These are phyloP conservation scores for Drosophila jambulina DNA, from an alignment of 1,140 invertebrate species.

Conservation along the genomic window DNA sequence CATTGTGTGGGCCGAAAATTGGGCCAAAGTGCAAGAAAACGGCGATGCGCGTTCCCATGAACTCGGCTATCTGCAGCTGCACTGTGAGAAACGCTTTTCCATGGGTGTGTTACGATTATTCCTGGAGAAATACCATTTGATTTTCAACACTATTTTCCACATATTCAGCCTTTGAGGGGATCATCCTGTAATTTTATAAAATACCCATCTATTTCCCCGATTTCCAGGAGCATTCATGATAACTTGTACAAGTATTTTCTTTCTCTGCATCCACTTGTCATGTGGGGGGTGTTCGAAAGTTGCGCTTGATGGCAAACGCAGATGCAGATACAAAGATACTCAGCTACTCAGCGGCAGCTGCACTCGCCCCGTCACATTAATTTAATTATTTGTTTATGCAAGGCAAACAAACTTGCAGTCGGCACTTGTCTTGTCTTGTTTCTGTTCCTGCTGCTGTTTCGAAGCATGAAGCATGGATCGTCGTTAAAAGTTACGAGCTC, in stretches of 20 bases:
- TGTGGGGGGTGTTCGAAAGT: constrained; percentile 36
- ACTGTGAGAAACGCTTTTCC: not conserved
- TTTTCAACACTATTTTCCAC: too few relatives aligned
- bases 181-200: not conserved
- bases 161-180: too few relatives aligned
- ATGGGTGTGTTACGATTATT: too few relatives aligned
- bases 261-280: constrained; percentile 15
- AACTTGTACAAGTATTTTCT: not conserved
- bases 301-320: constrained; percentile 68
- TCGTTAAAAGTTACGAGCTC: constrained; percentile 64
- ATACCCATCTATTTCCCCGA: not conserved
- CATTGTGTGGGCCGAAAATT: constrained; percentile 54
- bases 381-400: constrained; percentile 84
- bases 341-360: constrained; percentile 32
- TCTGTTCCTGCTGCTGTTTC: constrained; percentile 11
- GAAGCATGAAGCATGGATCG: constrained; percentile 33
- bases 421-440: constrained; percentile 61
- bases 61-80: constrained; percentile 28
- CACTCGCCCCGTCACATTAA: constrained; percentile 68
- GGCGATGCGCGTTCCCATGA: constrained; percentile 41
- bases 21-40: constrained; percentile 50
- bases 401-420: constrained; percentile 70
- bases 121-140: too few relatives aligned
- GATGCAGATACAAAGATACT: constrained; percentile 42
- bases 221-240: not conserved